phyloP scores from a whole-genome alignment of 2,113 vertebrate genomes.

The Psittacula cyanocephala region DNA sequence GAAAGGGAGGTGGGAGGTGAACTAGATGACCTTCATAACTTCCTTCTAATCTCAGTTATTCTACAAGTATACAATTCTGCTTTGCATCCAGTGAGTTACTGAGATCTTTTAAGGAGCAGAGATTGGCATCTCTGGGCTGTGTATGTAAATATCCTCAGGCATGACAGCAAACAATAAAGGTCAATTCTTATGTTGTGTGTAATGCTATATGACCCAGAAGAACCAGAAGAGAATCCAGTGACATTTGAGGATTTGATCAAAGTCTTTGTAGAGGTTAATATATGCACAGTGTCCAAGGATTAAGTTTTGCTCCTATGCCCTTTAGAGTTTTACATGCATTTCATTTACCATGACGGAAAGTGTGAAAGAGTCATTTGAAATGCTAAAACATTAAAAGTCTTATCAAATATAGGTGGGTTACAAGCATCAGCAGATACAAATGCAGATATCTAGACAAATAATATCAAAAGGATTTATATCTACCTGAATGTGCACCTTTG shows the following conservation, averaged over 20 bases:
- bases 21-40: not conserved
- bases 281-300: slow-evolving; percentile 2
- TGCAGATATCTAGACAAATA: not conserved
- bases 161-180: slow-evolving; percentile 28
- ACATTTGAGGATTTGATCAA: slow-evolving; percentile 46
- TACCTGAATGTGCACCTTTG: not conserved
- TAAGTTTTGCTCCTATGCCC: slow-evolving; percentile 8
- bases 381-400: not conserved
- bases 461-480: not conserved
- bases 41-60: not conserved
- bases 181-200: not conserved
- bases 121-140: not conserved
- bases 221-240: not conserved
- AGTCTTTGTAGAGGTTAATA: slow-evolving; percentile 41
- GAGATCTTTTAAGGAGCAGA: not conserved
- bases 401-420: not conserved
- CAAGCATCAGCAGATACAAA: not conserved
- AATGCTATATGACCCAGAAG: slow-evolving; percentile 22
- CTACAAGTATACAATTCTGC: not conserved
- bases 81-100: not conserved
- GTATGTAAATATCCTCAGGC: not conserved
- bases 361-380: not conserved
- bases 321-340: not conserved
- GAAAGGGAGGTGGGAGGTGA: not conserved
- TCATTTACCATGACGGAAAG: not conserved